These are phyloP conservation scores for Ephestia elutella DNA, from an alignment of 1,140 invertebrate species.

Conservation along the genomic window DNA sequence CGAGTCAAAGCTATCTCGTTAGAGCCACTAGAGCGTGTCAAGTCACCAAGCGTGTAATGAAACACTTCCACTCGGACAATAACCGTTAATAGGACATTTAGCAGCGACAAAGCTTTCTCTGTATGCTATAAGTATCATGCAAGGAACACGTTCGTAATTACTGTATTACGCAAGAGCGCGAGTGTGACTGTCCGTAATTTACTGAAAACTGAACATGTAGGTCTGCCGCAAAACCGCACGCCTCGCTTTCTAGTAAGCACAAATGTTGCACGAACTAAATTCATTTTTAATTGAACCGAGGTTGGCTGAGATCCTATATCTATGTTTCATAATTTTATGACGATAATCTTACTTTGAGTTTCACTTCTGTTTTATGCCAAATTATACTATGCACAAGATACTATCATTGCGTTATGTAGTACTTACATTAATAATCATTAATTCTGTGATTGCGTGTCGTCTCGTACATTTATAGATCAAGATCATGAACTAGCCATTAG, in stretches of 20 bases:
- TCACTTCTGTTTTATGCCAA: too few relatives aligned
- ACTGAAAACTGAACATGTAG: constrained; percentile 6
- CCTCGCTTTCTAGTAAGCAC: constrained; percentile 3
- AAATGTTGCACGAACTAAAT: too few relatives aligned
- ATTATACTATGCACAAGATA: too few relatives aligned
- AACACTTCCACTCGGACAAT: constrained; percentile 64
- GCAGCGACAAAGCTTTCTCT: constrained; percentile 56
- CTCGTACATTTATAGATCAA: too few relatives aligned
- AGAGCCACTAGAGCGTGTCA: constrained; percentile 54
- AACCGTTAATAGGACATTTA: constrained; percentile 63
- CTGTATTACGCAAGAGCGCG: constrained; percentile 29
- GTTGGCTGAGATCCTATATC: too few relatives aligned
- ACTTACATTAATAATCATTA: too few relatives aligned
- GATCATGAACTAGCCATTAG: too few relatives aligned
- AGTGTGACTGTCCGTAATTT: constrained; percentile 12
- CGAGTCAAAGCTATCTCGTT: constrained; percentile 55
- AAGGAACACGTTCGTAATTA: constrained; percentile 38
- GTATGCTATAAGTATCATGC: constrained; percentile 13
- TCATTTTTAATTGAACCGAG: background rate
- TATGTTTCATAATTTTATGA: too few relatives aligned
- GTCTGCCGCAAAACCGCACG: constrained; percentile 1
- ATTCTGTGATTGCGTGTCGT: too few relatives aligned
- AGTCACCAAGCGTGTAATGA: constrained; percentile 59
- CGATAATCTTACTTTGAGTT: too few relatives aligned
- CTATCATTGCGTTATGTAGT: too few relatives aligned